Evolutionary conservation across 30 jellyfish, hydroid and myxozoan genomes (phyloP), one percentile per base, ranked within the genome.

Genomic region (Turritopsis rubra): DNA sequence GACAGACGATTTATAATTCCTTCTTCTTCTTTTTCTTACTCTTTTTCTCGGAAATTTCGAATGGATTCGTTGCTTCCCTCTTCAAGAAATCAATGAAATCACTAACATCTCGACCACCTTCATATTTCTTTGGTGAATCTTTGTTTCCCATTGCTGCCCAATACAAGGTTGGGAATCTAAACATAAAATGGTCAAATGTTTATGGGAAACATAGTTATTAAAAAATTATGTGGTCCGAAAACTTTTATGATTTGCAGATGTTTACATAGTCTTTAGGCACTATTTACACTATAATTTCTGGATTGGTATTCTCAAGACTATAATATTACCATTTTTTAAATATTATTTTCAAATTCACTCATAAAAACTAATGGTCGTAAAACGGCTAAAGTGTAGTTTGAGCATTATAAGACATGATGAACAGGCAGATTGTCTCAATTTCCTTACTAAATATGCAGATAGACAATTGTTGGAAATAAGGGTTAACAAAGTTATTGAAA

Each of bases 111-210:
- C 99, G 94, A 3, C 96, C 99, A 18, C 97, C 94, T 52, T 86
- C 70, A 88, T 94, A 94, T 81, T 89, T 94, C 90, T 94, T 86
- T 8, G 99, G 99, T 21, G 81, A 21, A 8, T 52, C 80, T 81
- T 94, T 94, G 83, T 80, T 89, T 21, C 97, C 99, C 93, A 89
- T 89, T 28, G 99, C 97, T 16, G 92, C 97, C 97, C 97, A 94
- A 86, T 76, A 94, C 86, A 94, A 83, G 4, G 99, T 94, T 19
- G 99, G 99, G 85, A 94, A 94, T 20, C 99, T 94, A 71, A 18
- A 76, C 66, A 18, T 30, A 54, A 82, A 52, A 31, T 26, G 23
- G 24, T 65, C 20, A 16, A 1, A 21, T n/a, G 25, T 1, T 1
- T 74, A 24, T 5, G 16, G 76, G 17, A 26, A 21, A 26, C 17